Evolutionary conservation across 1,140 invertebrate genomes (phyloP).

Genomic region (Leucophenga varia): DNA sequence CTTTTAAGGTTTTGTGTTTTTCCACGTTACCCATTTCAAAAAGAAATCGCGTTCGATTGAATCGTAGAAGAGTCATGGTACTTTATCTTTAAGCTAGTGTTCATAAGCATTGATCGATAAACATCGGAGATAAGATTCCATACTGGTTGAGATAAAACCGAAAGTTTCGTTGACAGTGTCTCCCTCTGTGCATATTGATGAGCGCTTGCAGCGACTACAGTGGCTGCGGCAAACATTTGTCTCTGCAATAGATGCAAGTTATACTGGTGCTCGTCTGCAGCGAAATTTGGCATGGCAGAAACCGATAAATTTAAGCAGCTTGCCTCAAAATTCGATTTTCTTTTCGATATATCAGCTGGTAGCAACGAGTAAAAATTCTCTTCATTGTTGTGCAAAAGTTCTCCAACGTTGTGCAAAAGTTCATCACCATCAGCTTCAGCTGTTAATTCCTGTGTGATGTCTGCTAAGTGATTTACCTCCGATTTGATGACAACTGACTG

Average conservation of each 20-base stretch:
- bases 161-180: slow-evolving; percentile 6
- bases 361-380: too few species aligned
- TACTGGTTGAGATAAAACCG: slow-evolving; percentile 29
- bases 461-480: slow-evolving; percentile 7
- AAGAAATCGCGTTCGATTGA: too few species aligned
- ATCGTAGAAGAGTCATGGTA: too few species aligned
- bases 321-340: too few species aligned
- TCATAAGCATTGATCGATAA: slow-evolving; percentile 47
- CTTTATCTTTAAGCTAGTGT: too few species aligned
- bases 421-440: not conserved
- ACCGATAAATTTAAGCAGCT: too few species aligned
- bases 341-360: too few species aligned
- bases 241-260: slow-evolving; percentile 41
- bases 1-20: too few species aligned
- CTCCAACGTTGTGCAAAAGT: slow-evolving; percentile 8
- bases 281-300: slow-evolving; percentile 17
- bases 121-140: slow-evolving; percentile 52
- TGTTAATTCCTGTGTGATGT: slow-evolving; percentile 37
- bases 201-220: slow-evolving; percentile 35
- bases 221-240: slow-evolving; percentile 50
- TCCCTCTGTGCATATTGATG: slow-evolving; percentile 2
- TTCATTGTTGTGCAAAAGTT: too few species aligned
- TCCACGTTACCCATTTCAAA: too few species aligned
- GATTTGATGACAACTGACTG: slow-evolving; percentile 4
- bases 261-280: slow-evolving; percentile 36